Conservation (phyloP, 2,797 vertebrate species). For the Telmatherina bonti region DNA sequence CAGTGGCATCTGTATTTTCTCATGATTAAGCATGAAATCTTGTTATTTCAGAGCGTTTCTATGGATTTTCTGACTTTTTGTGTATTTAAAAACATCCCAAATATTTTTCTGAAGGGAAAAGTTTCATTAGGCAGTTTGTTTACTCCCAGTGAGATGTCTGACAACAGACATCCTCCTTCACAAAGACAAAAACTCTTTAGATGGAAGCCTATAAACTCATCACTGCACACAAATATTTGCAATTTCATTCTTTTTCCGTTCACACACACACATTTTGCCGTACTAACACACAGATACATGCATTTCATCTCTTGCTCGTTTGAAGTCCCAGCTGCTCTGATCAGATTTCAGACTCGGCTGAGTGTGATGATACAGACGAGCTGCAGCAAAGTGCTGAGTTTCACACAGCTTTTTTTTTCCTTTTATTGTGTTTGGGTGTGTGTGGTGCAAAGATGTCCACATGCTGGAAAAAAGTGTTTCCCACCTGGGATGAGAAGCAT, state of each 20-base stretch:
- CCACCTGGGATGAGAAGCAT: constrained; percentile 37
- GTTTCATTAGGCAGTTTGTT: too few species aligned
- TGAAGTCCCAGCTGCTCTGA: constrained; percentile 55
- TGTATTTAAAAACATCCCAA: too few species aligned
- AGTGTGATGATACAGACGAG: constrained; percentile 55
- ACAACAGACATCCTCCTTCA: too few species aligned
- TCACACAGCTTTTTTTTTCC: neutral
- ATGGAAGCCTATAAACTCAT: too few species aligned
- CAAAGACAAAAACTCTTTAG: too few species aligned
- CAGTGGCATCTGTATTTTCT: too few species aligned
- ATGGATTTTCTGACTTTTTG: too few species aligned
- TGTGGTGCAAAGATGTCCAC: neutral
- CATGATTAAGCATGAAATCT: too few species aligned
- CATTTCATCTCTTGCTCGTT: constrained; percentile 44
- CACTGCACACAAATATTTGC: neutral
- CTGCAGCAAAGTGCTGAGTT: constrained; percentile 33
- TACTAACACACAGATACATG: neutral
- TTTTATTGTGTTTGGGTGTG: neutral
- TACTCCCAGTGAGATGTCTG: too few species aligned
- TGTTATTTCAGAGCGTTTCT: too few species aligned
- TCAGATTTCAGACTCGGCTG: constrained; percentile 63
- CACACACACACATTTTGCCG: neutral
- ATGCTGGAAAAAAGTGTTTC: constrained; percentile 19
- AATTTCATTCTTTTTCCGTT: neutral
- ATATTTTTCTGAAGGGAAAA: too few species aligned